Evolutionary conservation across 2,113 vertebrate genomes (phyloP), one percentile per base, ranked within the genome.

Genomic region (Rana temporaria): DNA sequence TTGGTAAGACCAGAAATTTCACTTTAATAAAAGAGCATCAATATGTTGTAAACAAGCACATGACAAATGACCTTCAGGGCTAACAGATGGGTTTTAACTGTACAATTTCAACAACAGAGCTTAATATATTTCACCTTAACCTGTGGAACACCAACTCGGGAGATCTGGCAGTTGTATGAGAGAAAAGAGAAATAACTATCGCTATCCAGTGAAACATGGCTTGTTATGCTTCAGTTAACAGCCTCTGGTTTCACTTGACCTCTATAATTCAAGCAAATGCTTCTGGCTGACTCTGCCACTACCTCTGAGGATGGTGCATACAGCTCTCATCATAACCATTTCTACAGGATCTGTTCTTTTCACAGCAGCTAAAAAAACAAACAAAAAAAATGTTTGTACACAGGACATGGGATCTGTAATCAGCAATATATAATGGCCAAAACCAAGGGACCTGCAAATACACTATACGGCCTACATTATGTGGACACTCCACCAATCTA

Each of bases 181-280:
- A 18, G 26, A 6, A 38, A 74, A 67, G 4, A 78, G 12, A 56
- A 53, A 55, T 67, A 78, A 67, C 76, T 74, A 82, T 82, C 70
- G n/a, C 80, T 67, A 53, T 65, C 48, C 66, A 59, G 69, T 52
- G 60, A 66, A 55, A 74, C 63, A 66, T 18, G 42, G 30, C 52
- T 74, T 20, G 53, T 82, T 82, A 70, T 57, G 70, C 80, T 59
- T 74, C 62, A 26, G n/a, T 64, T 65, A 75, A 56, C 70, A 66
- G 80, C 80, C 80, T 74, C 80, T 82, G 62, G 80, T 66, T 74
- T 57, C 52, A 70, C 80, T 74, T 82, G 80, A 82, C 80, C 80
- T 75, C 62, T 74, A 73, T 82, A 65, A 82, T 66, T 82, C 60
- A 74, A 74, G 70, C 60, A 82, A 66, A 82, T 74, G 80, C 24